phyloP scores from a whole-genome alignment of 1,140 invertebrate species.

The Drosophila rufa region DNA sequence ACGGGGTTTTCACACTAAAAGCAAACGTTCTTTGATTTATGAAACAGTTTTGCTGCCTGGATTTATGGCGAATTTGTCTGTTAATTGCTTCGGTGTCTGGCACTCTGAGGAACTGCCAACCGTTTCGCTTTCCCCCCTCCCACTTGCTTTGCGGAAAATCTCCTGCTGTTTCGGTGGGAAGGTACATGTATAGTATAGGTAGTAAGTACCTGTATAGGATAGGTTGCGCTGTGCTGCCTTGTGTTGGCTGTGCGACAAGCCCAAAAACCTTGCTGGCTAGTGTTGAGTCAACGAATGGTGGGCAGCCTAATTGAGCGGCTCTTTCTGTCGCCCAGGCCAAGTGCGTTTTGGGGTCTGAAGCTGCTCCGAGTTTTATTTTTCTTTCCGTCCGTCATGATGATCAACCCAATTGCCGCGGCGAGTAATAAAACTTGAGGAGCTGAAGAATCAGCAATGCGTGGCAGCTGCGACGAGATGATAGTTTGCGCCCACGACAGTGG shows the following conservation, averaged over 20 bases:
- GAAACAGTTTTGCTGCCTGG: conserved; percentile 33
- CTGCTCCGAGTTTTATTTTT: conserved; percentile 12
- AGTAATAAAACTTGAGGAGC: conserved; percentile 64
- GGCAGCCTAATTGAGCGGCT: conserved; percentile 78
- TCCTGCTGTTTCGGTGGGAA: conserved; percentile 38
- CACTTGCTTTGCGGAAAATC: conserved; percentile 26
- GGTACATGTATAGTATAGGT: neutral
- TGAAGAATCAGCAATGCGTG: conserved; percentile 75
- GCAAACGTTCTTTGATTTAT: conserved; percentile 34
- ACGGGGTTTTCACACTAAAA: conserved; percentile 21
- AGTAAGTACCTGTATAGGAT: conserved; percentile 7
- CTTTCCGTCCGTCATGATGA: conserved; percentile 58
- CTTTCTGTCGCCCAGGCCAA: conserved; percentile 60
- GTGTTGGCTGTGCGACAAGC: conserved; percentile 53
- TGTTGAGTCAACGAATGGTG: conserved; percentile 54
- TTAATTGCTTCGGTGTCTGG: conserved; percentile 59
- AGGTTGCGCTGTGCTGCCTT: conserved; percentile 7
- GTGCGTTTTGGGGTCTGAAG: conserved; percentile 37
- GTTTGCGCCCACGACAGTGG: conserved; percentile 69
- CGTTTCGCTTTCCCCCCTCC: conserved; percentile 4
- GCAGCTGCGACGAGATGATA: conserved; percentile 61
- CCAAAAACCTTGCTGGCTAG: conserved; percentile 48
- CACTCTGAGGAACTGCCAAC: conserved; percentile 32
- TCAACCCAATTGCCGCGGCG: conserved; percentile 74
- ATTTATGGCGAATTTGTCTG: conserved; percentile 43